Evolutionary conservation across 2,888 invertebrate species (phyloP), one percentile per base, ranked within the genome.

Genomic region (Hirtodrosophila cameraria): DNA sequence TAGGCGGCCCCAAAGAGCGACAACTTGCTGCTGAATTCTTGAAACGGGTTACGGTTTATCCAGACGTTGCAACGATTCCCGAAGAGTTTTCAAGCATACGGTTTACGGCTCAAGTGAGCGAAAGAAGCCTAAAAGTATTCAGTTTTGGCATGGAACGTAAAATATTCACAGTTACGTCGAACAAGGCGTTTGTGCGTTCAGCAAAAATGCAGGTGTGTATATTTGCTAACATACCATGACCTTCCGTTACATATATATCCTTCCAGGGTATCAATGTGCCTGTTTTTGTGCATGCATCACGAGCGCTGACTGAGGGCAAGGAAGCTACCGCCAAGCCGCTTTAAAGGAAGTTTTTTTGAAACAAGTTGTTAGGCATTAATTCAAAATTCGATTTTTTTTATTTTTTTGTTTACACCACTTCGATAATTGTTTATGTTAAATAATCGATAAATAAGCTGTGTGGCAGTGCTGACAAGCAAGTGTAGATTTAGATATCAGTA

Each of bases 261-360:
- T 80, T 70, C 11, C 90, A 98, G 97, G 97, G 97, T 15, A 94
- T 97, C 2, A 94, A 95, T 73, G 96, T 97, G 90, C 96, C 97
- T 18, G 96, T 96, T 5, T 95, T 96, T 88, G 92, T 97, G 28
- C 98, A 98, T 87, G 96, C 97, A 90, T 96, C 98, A 0, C 92
- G 98, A 89, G 97, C 98, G 6, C 92, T 99, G n/a, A 97, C 98
- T 2, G 98, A 99, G 91, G 94, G 95, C 70, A 98, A 98, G 90
- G 95, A 97, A 91, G 89, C 91, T 28, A 92, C 92, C 53, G 94
- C 75, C 13, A 73, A 57, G 15, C 76, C 81, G 2, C 60, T 88
- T 11, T 76, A 58, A 8, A 23, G 23, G 6, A 3, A 52, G 20
- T 20, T 9, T 31, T 13, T 35, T 33, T 23, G 12, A n/a, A 8